Evolutionary conservation across 2,797 vertebrate species (phyloP).

Genomic region (Leptatherina wallacei): DNA sequence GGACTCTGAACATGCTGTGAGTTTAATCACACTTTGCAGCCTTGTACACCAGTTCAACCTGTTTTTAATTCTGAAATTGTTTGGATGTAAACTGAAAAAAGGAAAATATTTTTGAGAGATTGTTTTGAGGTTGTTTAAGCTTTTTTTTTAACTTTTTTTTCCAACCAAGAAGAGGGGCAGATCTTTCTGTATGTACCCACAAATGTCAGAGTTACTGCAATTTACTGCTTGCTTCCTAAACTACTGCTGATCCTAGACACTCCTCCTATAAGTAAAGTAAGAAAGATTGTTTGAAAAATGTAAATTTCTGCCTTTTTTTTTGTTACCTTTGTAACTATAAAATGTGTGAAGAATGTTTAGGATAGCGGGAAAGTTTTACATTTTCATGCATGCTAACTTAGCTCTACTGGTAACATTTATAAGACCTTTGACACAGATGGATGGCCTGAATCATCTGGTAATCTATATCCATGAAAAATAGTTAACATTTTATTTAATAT

Average conservation of each 20-base stretch:
- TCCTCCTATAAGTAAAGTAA: not conserved
- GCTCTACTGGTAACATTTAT: not conserved
- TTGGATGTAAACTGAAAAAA: slow-evolving; percentile 36
- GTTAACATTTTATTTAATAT: not conserved
- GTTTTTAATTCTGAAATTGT: slow-evolving; percentile 45
- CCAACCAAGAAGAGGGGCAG: slow-evolving; percentile 5
- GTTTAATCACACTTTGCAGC: slow-evolving; percentile 36
- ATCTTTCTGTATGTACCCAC: slow-evolving; percentile 4
- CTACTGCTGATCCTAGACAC: slow-evolving; percentile 25
- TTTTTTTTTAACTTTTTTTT: slow-evolving; percentile 26
- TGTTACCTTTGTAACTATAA: slow-evolving; percentile 1
- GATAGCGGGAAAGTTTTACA: not conserved
- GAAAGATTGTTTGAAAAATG: not conserved
- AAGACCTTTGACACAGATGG: not conserved
- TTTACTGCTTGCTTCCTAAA: slow-evolving; percentile 37
- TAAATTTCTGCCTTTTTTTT: not conserved
- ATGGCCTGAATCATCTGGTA: slow-evolving; percentile 5
- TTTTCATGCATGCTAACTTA: slow-evolving; percentile 5
- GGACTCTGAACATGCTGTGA: slow-evolving; percentile 43
- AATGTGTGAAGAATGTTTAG: not conserved
- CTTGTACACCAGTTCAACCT: slow-evolving; percentile 33
- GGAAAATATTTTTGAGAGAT: slow-evolving; percentile 26
- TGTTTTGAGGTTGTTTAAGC: slow-evolving; percentile 12
- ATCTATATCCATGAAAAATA: not conserved
- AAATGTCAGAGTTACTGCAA: not conserved